Evolutionary conservation across 2,113 vertebrate genomes (phyloP).

Genomic region (Zapus hudsonius): DNA sequence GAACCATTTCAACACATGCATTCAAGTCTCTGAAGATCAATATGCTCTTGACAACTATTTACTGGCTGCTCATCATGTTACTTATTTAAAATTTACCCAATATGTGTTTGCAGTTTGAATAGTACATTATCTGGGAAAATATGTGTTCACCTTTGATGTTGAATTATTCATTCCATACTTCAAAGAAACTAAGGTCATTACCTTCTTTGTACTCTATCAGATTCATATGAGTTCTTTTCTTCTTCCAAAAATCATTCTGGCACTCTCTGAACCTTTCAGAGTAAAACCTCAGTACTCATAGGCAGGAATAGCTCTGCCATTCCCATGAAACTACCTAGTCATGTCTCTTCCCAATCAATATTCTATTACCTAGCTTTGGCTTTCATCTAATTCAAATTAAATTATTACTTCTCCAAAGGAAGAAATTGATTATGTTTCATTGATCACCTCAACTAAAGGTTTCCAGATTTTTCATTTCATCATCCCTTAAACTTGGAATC

Average conservation of each 20-base stretch:
- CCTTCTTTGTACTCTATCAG: neutral
- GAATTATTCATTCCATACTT: neutral
- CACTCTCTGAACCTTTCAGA: neutral
- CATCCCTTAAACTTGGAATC: neutral
- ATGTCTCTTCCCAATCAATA: neutral
- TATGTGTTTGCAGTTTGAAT: neutral
- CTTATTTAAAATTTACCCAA: neutral
- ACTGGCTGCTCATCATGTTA: neutral
- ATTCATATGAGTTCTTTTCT: neutral
- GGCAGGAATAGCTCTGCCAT: neutral
- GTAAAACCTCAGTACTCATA: neutral
- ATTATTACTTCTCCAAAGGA: neutral
- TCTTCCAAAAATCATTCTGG: neutral
- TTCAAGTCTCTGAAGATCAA: neutral
- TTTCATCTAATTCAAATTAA: neutral
- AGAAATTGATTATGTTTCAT: neutral
- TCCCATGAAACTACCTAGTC: neutral
- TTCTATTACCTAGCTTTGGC: neutral
- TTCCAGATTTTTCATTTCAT: neutral
- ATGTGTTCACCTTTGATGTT: conserved; percentile 1
- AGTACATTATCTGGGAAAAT: neutral
- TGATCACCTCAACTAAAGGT: neutral
- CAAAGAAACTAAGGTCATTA: neutral
- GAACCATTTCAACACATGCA: neutral
- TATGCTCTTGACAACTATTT: neutral